phyloP scores from a whole-genome alignment of 1,140 invertebrate species.

The Steinernema khuongi region DNA sequence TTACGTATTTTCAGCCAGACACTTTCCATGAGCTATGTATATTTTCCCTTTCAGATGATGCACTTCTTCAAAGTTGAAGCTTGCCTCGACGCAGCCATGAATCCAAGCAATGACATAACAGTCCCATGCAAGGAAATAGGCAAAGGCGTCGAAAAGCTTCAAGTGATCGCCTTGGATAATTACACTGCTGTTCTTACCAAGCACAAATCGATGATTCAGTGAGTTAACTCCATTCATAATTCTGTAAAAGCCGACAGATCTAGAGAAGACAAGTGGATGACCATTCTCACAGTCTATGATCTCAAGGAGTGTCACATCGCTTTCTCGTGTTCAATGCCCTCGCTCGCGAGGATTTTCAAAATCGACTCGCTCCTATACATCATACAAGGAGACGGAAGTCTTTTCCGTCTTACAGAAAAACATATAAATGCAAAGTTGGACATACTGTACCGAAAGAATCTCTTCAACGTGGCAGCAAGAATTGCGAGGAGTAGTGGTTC shows the following conservation, averaged over 20 bases:
- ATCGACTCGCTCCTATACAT: constrained; percentile 38
- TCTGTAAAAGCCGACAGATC: constrained; percentile 29
- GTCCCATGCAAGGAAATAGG: constrained; percentile 45
- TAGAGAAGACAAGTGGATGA: constrained; percentile 36
- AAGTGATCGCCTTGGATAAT: constrained; percentile 39
- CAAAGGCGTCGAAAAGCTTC: constrained; percentile 47
- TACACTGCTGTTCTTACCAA: constrained; percentile 50
- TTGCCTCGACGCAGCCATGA: constrained; percentile 38
- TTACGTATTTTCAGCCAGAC: too few relatives aligned
- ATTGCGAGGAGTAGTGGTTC: constrained; percentile 44
- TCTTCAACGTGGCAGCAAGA: constrained; percentile 55
- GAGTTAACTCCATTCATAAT: constrained; percentile 17
- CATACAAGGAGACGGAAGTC: constrained; percentile 38
- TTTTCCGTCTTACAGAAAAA: constrained; percentile 48
- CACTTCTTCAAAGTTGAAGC: constrained; percentile 53
- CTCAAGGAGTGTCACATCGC: constrained; percentile 50
- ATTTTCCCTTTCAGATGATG: constrained; percentile 46
- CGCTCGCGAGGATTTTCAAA: constrained; percentile 40
- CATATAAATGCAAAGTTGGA: constrained; percentile 49
- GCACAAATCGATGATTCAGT: constrained; percentile 40
- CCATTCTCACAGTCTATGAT: constrained; percentile 51
- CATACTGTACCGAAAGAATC: constrained; percentile 48
- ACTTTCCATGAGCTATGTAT: too few relatives aligned
- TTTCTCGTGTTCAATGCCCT: constrained; percentile 48
- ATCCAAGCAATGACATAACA: constrained; percentile 36